Conservation (phyloP, 2,888 invertebrate genomes). For the Acanthosepion pharaonis region DNA sequence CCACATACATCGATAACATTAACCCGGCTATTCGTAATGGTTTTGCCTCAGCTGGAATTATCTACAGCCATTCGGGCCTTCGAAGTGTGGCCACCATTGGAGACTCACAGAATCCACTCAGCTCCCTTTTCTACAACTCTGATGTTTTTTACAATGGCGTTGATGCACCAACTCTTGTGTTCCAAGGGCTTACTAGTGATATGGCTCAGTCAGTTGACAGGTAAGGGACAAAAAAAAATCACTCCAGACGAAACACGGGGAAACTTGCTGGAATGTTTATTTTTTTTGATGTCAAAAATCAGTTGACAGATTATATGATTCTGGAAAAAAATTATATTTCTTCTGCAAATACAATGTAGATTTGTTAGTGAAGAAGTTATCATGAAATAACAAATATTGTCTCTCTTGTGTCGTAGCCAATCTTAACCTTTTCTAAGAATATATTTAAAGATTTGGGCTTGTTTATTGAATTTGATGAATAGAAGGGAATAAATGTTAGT, state of each 20-base stretch:
- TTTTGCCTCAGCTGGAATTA: slow-evolving; percentile 66
- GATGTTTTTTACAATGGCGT: slow-evolving; percentile 39
- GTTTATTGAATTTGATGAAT: too few species aligned
- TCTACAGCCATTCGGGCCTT: slow-evolving; percentile 37
- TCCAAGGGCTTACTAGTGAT: slow-evolving; percentile 36
- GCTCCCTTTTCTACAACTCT: background rate
- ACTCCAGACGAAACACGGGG: background rate
- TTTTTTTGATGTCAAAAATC: too few species aligned
- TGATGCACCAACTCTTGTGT: slow-evolving; percentile 41
- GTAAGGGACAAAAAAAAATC: background rate
- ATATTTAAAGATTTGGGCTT: too few species aligned
- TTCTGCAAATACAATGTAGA: too few species aligned
- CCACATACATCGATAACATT: slow-evolving; percentile 54
- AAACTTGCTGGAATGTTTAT: too few species aligned
- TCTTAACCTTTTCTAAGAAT: too few species aligned
- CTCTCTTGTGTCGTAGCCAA: too few species aligned
- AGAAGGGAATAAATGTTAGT: too few species aligned
- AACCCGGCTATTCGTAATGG: slow-evolving; percentile 64
- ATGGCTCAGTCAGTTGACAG: slow-evolving; percentile 37
- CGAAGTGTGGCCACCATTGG: slow-evolving; percentile 36
- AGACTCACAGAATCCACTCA: background rate
- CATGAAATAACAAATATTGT: too few species aligned
- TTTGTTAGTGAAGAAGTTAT: too few species aligned
- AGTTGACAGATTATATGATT: too few species aligned
- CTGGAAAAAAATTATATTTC: too few species aligned